Evolutionary conservation across 2,797 vertebrate species (phyloP).

Genomic region (Monodelphis domestica): DNA sequence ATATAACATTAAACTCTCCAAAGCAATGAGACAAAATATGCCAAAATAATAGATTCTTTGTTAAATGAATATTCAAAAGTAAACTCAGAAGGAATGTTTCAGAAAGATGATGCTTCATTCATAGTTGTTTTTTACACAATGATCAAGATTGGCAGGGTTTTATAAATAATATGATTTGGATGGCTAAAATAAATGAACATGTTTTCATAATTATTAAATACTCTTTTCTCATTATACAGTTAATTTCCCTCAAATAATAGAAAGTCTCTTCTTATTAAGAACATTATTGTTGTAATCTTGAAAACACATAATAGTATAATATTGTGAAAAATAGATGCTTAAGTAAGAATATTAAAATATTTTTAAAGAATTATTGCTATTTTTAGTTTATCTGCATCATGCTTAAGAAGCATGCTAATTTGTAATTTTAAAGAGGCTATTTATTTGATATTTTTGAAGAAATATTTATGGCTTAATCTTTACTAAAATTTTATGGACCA

Average conservation of each 20-base stretch:
- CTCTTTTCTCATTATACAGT: neutral
- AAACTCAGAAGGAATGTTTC: too few species aligned
- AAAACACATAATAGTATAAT: conserved; percentile 70
- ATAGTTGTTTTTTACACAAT: neutral
- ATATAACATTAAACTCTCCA: conserved; percentile 62
- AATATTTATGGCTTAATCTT: conserved; percentile 28
- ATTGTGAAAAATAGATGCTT: conserved; percentile 63
- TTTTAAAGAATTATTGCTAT: conserved; percentile 67
- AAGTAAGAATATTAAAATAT: conserved; percentile 57
- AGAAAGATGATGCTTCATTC: neutral
- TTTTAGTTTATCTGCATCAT: conserved; percentile 39
- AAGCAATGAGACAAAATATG: conserved; percentile 42
- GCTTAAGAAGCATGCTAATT: conserved; percentile 18
- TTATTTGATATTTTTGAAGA: conserved; percentile 44
- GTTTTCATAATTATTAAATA: neutral
- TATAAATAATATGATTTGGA: neutral
- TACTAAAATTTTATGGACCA: neutral
- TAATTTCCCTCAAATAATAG: conserved; percentile 42
- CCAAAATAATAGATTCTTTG: conserved; percentile 37
- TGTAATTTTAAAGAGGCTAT: neutral
- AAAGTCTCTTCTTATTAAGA: conserved; percentile 50
- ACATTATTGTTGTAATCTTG: conserved; percentile 53
- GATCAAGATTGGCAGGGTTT: neutral
- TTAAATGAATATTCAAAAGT: conserved; percentile 47
- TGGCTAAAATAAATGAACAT: neutral